Base-by-base conservation (phyloP, 2,113 vertebrate genomes). In the Ochotona princeps region DNA sequence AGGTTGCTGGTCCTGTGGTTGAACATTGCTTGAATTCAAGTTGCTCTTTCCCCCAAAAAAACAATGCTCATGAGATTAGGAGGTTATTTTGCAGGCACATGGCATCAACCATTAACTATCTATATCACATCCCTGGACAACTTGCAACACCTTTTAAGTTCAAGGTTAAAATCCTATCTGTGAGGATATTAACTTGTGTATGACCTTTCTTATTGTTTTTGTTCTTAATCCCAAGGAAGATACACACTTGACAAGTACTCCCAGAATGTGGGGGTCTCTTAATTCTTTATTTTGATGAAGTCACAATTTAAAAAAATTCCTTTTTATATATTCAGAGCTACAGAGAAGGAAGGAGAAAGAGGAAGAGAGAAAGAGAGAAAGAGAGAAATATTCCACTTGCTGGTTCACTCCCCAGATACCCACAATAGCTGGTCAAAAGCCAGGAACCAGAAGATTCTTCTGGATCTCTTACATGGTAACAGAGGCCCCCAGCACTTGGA, bases 161-260 rank as follows among this genome's bases (percentile, higher is more conserved):
- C 75, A 94, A 70, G 83, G 92, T 97, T 97, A 97, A 96, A 96
- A 87, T 96, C 90, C 44, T 95, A 94, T 73, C 66, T 87, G 75
- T 97, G 94, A 97, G 91, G 96, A 90, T 96, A 96, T 97, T 97
- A 94, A 89, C 60, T 90, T 84, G 88, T 86, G 95, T 79, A 70
- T 76, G 44, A 91, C 2, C 32, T 74, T 79, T 84, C 14, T 49
- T 9, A 28, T 30, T 3, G 21, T 30, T 89, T 69, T 83, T 79
- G 83, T 94, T 97, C 73, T 97, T 87, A 87, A 78, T 83, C 96
- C 57, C 96, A 87, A 96, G 88, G 35, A 97, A 96, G 93, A 86
- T 94, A 51, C 28, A 79, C 75, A 95, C 88, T 81, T 93, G 86
- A 96, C 97, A 96, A 61, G 89, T 93, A 93, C 96, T 92, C 94